Conservation (phyloP, 2,888 invertebrate species). For the Abscondita cerata region DNA sequence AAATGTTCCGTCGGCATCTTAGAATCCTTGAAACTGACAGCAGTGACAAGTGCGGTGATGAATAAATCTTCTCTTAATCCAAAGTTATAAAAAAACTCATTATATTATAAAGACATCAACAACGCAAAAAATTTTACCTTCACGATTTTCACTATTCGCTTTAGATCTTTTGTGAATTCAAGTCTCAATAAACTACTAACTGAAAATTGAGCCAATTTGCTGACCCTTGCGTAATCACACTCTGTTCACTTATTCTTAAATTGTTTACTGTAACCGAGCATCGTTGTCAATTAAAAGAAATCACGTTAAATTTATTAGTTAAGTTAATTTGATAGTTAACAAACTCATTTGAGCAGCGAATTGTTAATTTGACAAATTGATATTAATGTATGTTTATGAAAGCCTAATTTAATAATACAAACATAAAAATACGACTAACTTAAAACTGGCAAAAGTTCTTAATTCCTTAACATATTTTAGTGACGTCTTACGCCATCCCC, state of each 20-base stretch:
- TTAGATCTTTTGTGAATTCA: slow-evolving; percentile 49
- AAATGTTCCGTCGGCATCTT: slow-evolving; percentile 33
- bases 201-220: slow-evolving; percentile 51
- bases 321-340: slow-evolving; percentile 21
- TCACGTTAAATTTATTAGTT: no score
- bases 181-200: slow-evolving; percentile 56
- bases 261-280: slow-evolving; percentile 49
- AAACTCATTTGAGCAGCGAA: slow-evolving; percentile 26
- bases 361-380: slow-evolving; percentile 50
- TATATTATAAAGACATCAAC: slow-evolving; percentile 12
- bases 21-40: slow-evolving; percentile 24
- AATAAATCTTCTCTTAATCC: slow-evolving; percentile 29
- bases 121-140: slow-evolving; percentile 47
- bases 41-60: slow-evolving; percentile 32
- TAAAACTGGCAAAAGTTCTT: slow-evolving; percentile 52
- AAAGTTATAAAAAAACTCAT: slow-evolving; percentile 24
- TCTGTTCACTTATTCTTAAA: slow-evolving; percentile 42
- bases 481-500: slow-evolving; percentile 46
- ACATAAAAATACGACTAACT: slow-evolving; percentile 48
- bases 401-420: slow-evolving; percentile 52
- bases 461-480: slow-evolving; percentile 49
- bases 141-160: slow-evolving; percentile 50
- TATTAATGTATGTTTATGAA: slow-evolving; percentile 56
- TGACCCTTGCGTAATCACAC: slow-evolving; percentile 25
- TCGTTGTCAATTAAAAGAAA: slow-evolving; percentile 22